These are phyloP conservation scores for Patella depressa DNA, from an alignment of 2,888 invertebrate species.

Conservation along the genomic window DNA sequence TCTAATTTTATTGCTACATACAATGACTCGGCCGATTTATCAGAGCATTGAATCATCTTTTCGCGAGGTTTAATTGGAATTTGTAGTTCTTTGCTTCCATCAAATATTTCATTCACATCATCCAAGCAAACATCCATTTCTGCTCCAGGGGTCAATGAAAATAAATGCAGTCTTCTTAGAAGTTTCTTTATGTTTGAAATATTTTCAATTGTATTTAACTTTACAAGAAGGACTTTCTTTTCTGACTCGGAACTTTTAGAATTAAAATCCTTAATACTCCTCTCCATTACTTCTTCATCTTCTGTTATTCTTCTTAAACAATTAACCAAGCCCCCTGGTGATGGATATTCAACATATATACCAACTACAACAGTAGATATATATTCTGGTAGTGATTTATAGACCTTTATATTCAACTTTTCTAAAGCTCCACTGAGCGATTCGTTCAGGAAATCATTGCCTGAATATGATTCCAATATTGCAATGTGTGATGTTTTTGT, in stretches of 20 bases:
- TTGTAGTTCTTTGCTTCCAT: not conserved
- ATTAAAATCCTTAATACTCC: slow-evolving; percentile 21
- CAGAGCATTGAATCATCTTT: not conserved
- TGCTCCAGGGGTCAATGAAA: not conserved
- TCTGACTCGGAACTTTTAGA: not conserved
- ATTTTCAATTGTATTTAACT: not conserved
- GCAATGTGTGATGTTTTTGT: not conserved
- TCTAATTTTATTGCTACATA: slow-evolving; percentile 21
- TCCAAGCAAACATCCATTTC: slow-evolving; percentile 12
- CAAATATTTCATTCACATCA: slow-evolving; percentile 3
- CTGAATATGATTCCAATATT: not conserved
- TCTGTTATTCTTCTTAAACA: slow-evolving; percentile 11
- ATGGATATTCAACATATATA: slow-evolving; percentile 24
- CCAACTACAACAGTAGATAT: slow-evolving; percentile 15
- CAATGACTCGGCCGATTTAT: not conserved
- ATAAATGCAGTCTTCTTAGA: too few species aligned
- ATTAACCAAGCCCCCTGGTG: slow-evolving; percentile 19
- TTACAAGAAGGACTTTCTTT: slow-evolving; percentile 12
- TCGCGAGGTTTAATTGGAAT: slow-evolving; percentile 10
- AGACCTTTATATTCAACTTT: not conserved
- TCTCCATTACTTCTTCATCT: not conserved
- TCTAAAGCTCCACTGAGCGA: not conserved
- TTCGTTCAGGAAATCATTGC: not conserved
- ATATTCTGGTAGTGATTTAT: not conserved
- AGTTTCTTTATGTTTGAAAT: too few species aligned